phyloP scores from a whole-genome alignment of 2,113 vertebrate genomes.

The Malaclemys terrapin region DNA sequence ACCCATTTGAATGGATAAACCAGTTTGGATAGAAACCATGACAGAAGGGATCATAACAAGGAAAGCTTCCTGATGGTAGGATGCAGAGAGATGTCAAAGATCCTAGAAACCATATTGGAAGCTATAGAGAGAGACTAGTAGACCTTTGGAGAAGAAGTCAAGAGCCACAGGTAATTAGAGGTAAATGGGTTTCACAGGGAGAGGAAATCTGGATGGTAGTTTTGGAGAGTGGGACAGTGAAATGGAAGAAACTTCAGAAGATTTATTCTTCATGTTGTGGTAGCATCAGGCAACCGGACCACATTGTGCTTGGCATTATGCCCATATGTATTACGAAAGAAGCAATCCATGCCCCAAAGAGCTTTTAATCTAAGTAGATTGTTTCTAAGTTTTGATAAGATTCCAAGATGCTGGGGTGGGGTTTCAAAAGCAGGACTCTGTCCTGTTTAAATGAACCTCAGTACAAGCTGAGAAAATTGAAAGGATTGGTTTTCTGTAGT shows the following conservation, averaged over 20 bases:
- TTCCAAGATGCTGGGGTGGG: background rate
- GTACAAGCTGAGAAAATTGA: background rate
- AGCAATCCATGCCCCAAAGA: background rate
- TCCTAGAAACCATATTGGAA: background rate
- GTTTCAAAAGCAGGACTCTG: background rate
- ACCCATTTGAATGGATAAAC: background rate
- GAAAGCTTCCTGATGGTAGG: background rate
- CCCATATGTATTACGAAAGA: background rate
- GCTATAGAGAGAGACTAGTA: background rate
- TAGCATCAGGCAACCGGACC: background rate
- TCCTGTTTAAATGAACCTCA: background rate
- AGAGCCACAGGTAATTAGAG: background rate
- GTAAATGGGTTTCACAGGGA: background rate
- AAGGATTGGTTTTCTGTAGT: background rate
- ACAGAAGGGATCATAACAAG: background rate
- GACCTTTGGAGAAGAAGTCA: background rate
- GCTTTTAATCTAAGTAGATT: background rate
- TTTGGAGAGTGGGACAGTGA: background rate
- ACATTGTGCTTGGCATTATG: background rate
- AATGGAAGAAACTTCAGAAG: background rate
- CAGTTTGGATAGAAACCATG: background rate
- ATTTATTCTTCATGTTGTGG: background rate
- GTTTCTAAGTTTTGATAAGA: background rate
- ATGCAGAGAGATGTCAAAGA: background rate
- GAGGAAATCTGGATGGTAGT: background rate